Conservation (phyloP, 2,888 invertebrate genomes). For the Thymelicus acteon region DNA sequence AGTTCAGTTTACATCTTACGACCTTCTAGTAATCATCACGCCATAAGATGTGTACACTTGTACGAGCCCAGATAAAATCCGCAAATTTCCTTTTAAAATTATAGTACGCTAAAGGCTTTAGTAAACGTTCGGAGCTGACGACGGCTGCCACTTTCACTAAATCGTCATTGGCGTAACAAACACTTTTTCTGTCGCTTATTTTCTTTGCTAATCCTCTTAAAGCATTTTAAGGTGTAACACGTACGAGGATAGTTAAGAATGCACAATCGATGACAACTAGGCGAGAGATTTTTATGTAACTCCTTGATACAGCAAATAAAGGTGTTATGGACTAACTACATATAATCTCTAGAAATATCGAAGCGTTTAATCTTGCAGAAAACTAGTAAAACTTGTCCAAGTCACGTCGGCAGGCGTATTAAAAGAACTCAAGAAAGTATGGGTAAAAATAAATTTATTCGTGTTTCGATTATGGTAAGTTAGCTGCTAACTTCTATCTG, state of each 20-base stretch:
- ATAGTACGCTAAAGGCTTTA: conserved; percentile 39
- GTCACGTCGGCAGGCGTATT: conserved; percentile 47
- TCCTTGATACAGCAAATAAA: conserved; percentile 14
- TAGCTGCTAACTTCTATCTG: conserved; percentile 14
- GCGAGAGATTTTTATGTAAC: conserved; percentile 36
- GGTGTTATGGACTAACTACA: conserved; percentile 31
- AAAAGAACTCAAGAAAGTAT: conserved; percentile 60
- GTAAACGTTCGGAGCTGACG: conserved; percentile 27
- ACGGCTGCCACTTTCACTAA: conserved; percentile 63
- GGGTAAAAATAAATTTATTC: conserved; percentile 57
- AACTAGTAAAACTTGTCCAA: conserved; percentile 58
- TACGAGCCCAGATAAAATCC: conserved; percentile 35
- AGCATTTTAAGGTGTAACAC: conserved; percentile 38
- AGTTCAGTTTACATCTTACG: conserved; percentile 7
- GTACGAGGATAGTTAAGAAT: conserved; percentile 26
- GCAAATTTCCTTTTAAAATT: conserved; percentile 39
- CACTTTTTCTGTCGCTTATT: conserved; percentile 63
- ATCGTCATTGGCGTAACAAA: conserved; percentile 65
- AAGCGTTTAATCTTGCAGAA: conserved; percentile 48
- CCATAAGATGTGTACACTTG: background rate
- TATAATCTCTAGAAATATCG: conserved; percentile 39
- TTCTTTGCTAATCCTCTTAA: conserved; percentile 59
- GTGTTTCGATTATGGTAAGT: conserved; percentile 30
- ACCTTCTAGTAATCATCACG: conserved; percentile 10
- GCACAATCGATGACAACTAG: conserved; percentile 28